A percentile compares a stretch with the other conserved stretches of the same genome.
Evolutionary conservation across 2,888 invertebrate species (phyloP).

Genomic region (Callinectes sapidus): DNA sequence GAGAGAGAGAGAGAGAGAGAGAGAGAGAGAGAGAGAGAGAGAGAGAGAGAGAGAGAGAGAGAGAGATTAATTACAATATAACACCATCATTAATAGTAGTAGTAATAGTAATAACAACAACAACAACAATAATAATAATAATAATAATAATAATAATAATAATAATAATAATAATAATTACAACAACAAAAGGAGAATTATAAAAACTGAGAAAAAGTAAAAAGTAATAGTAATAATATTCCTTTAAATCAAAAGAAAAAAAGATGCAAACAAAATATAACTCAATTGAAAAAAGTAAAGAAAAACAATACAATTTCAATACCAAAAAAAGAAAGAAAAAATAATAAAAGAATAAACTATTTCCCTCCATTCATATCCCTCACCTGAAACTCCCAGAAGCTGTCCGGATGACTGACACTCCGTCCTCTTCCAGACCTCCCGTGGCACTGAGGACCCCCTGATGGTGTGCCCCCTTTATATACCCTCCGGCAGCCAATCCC

Average conservation of each 20-base stretch:
- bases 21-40: background rate
- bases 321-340: too few relatives aligned
- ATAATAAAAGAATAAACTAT: too few relatives aligned
- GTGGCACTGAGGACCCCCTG: background rate
- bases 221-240: too few relatives aligned
- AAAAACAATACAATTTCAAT: too few relatives aligned
- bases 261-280: too few relatives aligned
- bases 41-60: slow-evolving; percentile 3
- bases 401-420: background rate
- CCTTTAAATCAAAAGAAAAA: too few relatives aligned
- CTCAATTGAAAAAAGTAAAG: too few relatives aligned
- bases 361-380: background rate
- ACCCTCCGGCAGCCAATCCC: background rate
- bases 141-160: background rate
- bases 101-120: background rate
- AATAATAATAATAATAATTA: too few relatives aligned
- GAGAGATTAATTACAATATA: background rate
- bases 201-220: too few relatives aligned
- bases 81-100: background rate
- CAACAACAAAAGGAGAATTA: too few relatives aligned
- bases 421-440: background rate
- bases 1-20: slow-evolving; percentile 31
- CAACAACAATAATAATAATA: background rate
- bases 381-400: background rate
- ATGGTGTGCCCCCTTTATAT: background rate